Evolutionary conservation across 2,113 vertebrate species (phyloP).

Genomic region (Tychaedon coryphoeus): DNA sequence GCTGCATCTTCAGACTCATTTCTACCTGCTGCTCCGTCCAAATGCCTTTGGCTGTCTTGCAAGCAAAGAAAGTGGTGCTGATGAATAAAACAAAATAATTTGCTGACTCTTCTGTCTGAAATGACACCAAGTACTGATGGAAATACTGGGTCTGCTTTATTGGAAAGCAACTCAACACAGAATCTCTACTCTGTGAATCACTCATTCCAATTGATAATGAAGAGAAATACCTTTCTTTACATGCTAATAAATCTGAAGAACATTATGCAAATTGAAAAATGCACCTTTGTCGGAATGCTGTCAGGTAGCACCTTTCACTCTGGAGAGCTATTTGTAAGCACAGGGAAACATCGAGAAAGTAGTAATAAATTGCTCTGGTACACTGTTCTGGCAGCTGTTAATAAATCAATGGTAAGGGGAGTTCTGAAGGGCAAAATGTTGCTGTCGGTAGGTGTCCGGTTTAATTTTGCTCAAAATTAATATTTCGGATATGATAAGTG

Average conservation of each 20-base stretch:
- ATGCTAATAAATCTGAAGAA: slow-evolving; percentile 65
- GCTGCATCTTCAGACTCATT: background rate
- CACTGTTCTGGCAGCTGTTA: slow-evolving; percentile 78
- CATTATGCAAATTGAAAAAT: slow-evolving; percentile 76
- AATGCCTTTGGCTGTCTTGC: background rate
- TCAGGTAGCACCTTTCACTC: slow-evolving; percentile 74
- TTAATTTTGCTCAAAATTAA: slow-evolving; percentile 86
- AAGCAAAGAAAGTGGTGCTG: background rate
- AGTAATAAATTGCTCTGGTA: slow-evolving; percentile 77
- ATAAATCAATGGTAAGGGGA: slow-evolving; percentile 83
- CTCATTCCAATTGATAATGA: slow-evolving; percentile 37
- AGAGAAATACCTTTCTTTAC: slow-evolving; percentile 58
- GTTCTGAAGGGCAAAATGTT: slow-evolving; percentile 85
- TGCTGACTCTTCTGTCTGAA: background rate
- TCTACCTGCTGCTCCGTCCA: background rate
- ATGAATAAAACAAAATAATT: slow-evolving; percentile 41
- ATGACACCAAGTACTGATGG: background rate
- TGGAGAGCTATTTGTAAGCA: slow-evolving; percentile 76
- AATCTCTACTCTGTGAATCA: slow-evolving; percentile 28
- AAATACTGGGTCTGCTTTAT: slow-evolving; percentile 20
- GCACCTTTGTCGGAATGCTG: slow-evolving; percentile 63
- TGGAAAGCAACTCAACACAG: background rate
- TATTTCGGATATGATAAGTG: slow-evolving; percentile 85
- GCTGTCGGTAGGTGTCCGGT: slow-evolving; percentile 82
- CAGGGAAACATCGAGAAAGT: slow-evolving; percentile 75